Evolutionary conservation across 2,113 vertebrate genomes (phyloP).

Genomic region (Dasyprocta punctata): DNA sequence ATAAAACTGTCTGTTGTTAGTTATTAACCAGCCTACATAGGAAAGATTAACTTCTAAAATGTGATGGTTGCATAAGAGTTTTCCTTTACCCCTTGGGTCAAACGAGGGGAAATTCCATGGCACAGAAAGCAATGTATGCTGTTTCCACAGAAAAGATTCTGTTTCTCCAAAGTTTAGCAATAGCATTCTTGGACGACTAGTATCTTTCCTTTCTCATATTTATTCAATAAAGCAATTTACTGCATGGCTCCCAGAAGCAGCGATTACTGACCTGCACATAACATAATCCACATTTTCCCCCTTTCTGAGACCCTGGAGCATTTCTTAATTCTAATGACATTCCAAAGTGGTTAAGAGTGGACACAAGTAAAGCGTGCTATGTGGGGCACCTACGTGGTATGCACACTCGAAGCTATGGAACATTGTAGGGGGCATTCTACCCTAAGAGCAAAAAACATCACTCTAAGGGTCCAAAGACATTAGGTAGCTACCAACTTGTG

Average conservation of each 20-base stretch:
- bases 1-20: conserved; percentile 73
- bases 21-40: conserved; percentile 76
- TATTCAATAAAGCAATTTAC: conserved; percentile 75
- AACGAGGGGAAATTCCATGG: conserved; percentile 80
- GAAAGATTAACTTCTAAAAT: conserved; percentile 75
- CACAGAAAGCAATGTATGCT: conserved; percentile 71
- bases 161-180: conserved; percentile 75
- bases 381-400: background rate
- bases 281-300: conserved; percentile 8
- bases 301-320: conserved; percentile 23
- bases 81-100: conserved; percentile 76
- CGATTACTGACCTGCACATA: conserved; percentile 61
- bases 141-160: conserved; percentile 75
- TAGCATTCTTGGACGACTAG: conserved; percentile 68
- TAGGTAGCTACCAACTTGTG: background rate
- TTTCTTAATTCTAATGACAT: conserved; percentile 53
- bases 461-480: background rate
- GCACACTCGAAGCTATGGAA: background rate
- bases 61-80: conserved; percentile 78
- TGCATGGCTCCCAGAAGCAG: conserved; percentile 43
- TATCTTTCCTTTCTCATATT: conserved; percentile 73
- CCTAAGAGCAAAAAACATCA: background rate
- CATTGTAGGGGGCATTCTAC: background rate
- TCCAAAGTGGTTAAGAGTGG: background rate
- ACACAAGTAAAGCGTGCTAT: background rate